Evolutionary conservation across 1,140 invertebrate genomes (phyloP).

Genomic region (Diabrotica virgifera): DNA sequence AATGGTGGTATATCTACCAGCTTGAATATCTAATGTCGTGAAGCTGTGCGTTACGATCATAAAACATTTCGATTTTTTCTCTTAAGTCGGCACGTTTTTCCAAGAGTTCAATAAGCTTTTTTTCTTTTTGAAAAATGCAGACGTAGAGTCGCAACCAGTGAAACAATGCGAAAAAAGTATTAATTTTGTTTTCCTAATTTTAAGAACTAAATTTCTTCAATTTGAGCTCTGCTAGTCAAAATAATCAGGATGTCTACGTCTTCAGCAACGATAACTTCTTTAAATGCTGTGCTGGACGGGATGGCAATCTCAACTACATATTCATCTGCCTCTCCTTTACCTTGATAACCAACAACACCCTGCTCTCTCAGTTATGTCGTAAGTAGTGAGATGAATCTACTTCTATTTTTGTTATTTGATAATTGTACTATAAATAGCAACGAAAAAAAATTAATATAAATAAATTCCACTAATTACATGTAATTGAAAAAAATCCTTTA

Average conservation of each 20-base stretch:
- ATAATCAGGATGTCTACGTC: slow-evolving; percentile 3
- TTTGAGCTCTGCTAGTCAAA: no score
- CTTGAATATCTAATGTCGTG: slow-evolving; percentile 33
- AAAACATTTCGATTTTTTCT: slow-evolving; percentile 30
- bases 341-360: not conserved
- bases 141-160: slow-evolving; percentile 34
- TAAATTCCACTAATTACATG: no score
- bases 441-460: no score
- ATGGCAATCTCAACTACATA: not conserved
- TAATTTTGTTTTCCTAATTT: no score
- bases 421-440: no score
- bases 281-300: not conserved
- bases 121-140: slow-evolving; percentile 32
- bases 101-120: slow-evolving; percentile 34
- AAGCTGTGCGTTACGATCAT: slow-evolving; percentile 4
- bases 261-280: not conserved
- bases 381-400: not conserved
- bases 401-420: not conserved
- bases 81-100: slow-evolving; percentile 32
- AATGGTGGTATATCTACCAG: slow-evolving; percentile 28
- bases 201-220: not conserved
- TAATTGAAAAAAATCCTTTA: no score
- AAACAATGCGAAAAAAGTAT: slow-evolving; percentile 20
- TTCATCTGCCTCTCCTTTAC: not conserved
- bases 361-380: not conserved